These are phyloP conservation scores for Halocaridina rubra DNA, from an alignment of 2,888 invertebrate species.

Conservation along the genomic window DNA sequence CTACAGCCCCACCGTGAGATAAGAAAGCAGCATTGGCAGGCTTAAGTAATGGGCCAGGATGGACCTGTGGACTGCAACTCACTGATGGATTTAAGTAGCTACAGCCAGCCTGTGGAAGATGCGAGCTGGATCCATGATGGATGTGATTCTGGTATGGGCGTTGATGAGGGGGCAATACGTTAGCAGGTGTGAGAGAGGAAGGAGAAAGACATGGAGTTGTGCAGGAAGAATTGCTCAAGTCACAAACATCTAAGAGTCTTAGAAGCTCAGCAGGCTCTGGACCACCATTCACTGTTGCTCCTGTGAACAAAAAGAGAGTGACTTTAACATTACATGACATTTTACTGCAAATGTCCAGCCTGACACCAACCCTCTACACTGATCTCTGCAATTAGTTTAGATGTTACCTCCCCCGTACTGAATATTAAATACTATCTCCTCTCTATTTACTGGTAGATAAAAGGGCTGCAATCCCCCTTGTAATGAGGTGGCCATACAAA, in stretches of 20 bases:
- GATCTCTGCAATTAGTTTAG: no score
- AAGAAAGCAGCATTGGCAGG: constrained; percentile 63
- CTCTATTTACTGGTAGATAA: no score
- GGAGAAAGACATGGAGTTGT: constrained; percentile 85
- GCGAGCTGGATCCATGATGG: constrained; percentile 27
- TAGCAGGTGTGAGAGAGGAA: constrained; percentile 70
- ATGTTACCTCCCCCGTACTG: no score
- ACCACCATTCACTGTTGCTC: constrained; percentile 80
- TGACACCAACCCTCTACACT: no score
- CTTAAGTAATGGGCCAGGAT: constrained; percentile 55
- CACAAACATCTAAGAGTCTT: constrained; percentile 91
- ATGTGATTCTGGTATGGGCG: constrained; percentile 34
- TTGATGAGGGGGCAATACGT: constrained; percentile 18
- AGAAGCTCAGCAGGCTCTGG: constrained; percentile 92
- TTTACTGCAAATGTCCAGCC: no score
- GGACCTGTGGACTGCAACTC: constrained; percentile 15
- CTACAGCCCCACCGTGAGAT: constrained; percentile 44
- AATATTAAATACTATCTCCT: no score
- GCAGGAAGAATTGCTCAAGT: constrained; percentile 83
- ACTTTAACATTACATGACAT: no score
- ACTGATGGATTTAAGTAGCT: constrained; percentile 10
- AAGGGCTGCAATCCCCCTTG: no score
- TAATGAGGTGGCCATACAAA: no score
- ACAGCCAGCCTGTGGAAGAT: constrained; percentile 22
- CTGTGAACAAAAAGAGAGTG: constrained; percentile 68